phyloP scores from a whole-genome alignment of 2,888 invertebrate genomes.

The Stenolophus ochropezus region DNA sequence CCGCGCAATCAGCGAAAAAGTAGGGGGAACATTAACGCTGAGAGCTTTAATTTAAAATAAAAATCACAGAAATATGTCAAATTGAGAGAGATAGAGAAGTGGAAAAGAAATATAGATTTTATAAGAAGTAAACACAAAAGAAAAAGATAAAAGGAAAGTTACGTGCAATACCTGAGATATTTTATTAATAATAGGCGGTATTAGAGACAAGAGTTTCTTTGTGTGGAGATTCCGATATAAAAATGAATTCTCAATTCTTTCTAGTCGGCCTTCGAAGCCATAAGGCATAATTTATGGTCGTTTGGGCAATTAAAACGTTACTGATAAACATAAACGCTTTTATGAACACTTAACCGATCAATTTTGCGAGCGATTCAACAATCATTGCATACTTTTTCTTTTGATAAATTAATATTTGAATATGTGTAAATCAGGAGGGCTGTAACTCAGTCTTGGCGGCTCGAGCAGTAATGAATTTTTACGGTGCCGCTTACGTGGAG shows the following conservation, averaged over 20 bases:
- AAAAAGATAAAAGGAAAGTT: too few relatives aligned
- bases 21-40: too few relatives aligned
- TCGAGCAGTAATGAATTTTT: slow-evolving; percentile 54
- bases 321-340: slow-evolving; percentile 55
- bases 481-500: not conserved
- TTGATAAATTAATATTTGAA: slow-evolving; percentile 59
- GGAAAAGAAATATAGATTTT: too few relatives aligned
- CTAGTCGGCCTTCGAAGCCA: not conserved
- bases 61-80: too few relatives aligned
- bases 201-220: too few relatives aligned
- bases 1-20: too few relatives aligned
- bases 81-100: too few relatives aligned
- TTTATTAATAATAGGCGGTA: too few relatives aligned
- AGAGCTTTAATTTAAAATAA: too few relatives aligned
- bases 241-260: not conserved
- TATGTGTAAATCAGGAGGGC: slow-evolving; percentile 57
- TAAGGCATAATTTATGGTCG: slow-evolving; percentile 51
- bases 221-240: too few relatives aligned
- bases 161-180: too few relatives aligned
- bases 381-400: slow-evolving; percentile 54
- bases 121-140: too few relatives aligned
- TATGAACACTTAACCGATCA: slow-evolving; percentile 57
- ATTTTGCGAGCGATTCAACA: slow-evolving; percentile 39
- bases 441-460: slow-evolving; percentile 40
- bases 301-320: slow-evolving; percentile 59